These are phyloP conservation scores for Ariopsis seemanni DNA, from an alignment of 2,113 vertebrate genomes.

Conservation along the genomic window DNA sequence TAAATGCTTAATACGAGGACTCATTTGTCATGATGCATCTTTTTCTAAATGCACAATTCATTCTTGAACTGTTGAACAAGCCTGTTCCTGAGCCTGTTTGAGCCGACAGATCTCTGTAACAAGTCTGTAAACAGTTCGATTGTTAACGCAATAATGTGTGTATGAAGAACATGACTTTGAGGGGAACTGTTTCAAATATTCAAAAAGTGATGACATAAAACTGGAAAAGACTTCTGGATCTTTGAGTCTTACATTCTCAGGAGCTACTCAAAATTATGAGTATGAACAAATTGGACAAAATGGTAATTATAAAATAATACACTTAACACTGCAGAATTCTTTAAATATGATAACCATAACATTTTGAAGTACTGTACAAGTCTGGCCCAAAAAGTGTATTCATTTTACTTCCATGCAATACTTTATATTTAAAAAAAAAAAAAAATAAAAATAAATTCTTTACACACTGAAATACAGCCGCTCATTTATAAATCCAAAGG, in stretches of 20 bases:
- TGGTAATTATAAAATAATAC: not conserved
- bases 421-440: not conserved
- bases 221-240: not conserved
- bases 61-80: not conserved
- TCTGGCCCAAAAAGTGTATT: not conserved
- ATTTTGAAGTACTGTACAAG: not conserved
- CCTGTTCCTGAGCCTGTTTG: not conserved
- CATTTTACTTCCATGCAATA: not conserved
- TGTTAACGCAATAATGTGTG: too few species aligned
- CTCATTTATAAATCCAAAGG: slow-evolving; percentile 19
- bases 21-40: not conserved
- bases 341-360: not conserved
- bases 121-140: too few species aligned
- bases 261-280: not conserved
- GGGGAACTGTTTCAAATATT: not conserved
- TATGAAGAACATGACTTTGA: not conserved
- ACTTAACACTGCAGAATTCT: not conserved
- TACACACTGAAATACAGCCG: not conserved
- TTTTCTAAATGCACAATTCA: not conserved
- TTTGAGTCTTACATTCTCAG: not conserved
- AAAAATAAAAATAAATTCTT: not conserved
- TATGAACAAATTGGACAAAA: not conserved
- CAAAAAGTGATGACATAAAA: not conserved
- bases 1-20: not conserved
- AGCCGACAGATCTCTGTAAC: not conserved